Evolutionary conservation across 2,113 vertebrate species (phyloP).

Genomic region (Thalassoma bifasciatum): DNA sequence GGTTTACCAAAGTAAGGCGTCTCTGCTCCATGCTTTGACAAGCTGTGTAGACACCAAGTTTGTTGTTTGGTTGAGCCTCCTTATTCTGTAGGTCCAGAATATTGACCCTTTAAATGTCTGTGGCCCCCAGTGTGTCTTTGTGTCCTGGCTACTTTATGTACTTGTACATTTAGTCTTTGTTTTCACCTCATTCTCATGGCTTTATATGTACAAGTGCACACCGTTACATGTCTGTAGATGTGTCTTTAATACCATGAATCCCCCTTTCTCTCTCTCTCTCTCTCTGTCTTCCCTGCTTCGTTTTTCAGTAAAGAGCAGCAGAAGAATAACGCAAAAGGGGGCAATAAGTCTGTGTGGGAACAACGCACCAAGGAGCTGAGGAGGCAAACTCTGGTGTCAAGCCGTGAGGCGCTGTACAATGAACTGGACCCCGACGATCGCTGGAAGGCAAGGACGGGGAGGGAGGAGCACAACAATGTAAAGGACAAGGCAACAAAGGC

Average conservation of each 20-base stretch:
- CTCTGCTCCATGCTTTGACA: conserved; percentile 57
- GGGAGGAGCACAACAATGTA: conserved; percentile 78
- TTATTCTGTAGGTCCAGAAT: conserved; percentile 52
- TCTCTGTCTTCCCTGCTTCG: conserved; percentile 46
- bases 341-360: conserved; percentile 92
- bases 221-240: not conserved
- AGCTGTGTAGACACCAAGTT: conserved; percentile 58
- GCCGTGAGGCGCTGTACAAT: conserved; percentile 92
- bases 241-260: conserved; percentile 15
- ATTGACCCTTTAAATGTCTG: conserved; percentile 63
- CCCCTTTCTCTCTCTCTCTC: conserved; percentile 14
- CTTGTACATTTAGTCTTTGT: conserved; percentile 64
- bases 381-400: conserved; percentile 91
- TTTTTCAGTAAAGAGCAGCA: conserved; percentile 92
- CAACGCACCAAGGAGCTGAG: conserved; percentile 94
- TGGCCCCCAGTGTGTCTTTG: conserved; percentile 62
- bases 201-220: conserved; percentile 49
- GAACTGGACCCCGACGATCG: conserved; percentile 92
- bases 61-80: conserved; percentile 35
- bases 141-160: conserved; percentile 67
- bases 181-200: conserved; percentile 60
- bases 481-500: conserved; percentile 75
- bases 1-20: conserved; percentile 62
- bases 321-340: conserved; percentile 89
- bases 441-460: conserved; percentile 87